phyloP scores from a whole-genome alignment of 2,888 invertebrate species.

The Megastigmus dorsalis region DNA sequence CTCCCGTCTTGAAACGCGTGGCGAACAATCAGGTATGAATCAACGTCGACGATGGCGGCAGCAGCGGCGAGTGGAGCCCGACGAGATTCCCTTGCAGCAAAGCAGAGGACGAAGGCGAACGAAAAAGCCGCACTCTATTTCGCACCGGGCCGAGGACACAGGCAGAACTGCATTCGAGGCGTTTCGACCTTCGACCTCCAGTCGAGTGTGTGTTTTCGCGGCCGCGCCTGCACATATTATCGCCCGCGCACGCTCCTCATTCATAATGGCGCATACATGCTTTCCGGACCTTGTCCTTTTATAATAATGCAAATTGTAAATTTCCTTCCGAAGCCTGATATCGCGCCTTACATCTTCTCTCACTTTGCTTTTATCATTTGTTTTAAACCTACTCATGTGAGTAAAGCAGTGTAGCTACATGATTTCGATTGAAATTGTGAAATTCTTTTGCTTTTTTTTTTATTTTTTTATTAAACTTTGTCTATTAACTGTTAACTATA shows the following conservation, averaged over 20 bases:
- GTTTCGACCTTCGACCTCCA: conserved; percentile 63
- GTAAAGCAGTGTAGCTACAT: too few relatives aligned
- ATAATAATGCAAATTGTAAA: conserved; percentile 13
- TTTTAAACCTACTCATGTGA: too few relatives aligned
- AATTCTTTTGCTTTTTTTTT: too few relatives aligned
- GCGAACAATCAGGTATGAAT: conserved; percentile 40
- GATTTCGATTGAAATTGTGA: too few relatives aligned
- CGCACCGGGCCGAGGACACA: neutral
- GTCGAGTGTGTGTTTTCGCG: neutral
- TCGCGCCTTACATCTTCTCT: too few relatives aligned
- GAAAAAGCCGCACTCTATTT: neutral
- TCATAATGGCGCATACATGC: neutral
- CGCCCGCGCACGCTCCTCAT: neutral
- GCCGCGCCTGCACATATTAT: neutral
- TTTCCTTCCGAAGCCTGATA: too few relatives aligned
- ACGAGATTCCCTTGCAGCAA: conserved; percentile 40
- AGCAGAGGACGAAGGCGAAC: neutral
- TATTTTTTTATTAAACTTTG: too few relatives aligned
- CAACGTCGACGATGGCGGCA: too few relatives aligned
- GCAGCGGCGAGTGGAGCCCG: conserved; percentile 47
- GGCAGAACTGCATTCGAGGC: conserved; percentile 55
- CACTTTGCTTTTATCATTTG: too few relatives aligned
- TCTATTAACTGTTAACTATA: too few relatives aligned
- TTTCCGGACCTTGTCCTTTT: neutral
- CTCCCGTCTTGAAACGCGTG: neutral